Conservation (phyloP, 1,140 invertebrate genomes). For the Tribolium castaneum region DNA sequence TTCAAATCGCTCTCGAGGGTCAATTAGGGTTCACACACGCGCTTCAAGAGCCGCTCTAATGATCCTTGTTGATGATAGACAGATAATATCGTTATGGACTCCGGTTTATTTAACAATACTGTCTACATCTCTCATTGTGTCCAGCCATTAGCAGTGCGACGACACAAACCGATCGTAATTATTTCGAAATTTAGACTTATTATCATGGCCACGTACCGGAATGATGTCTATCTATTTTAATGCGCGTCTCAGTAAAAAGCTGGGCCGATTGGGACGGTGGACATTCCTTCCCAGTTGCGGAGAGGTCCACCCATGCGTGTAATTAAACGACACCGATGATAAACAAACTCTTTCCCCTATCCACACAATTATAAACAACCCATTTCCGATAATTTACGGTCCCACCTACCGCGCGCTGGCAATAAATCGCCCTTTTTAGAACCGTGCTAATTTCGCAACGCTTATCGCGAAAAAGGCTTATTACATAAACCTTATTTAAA, state of each 20-base stretch:
- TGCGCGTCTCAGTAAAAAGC: not conserved
- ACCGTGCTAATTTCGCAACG: not conserved
- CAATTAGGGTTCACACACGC: not conserved
- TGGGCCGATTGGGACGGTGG: not conserved
- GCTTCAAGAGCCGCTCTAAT: slow-evolving; percentile 5
- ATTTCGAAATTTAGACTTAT: slow-evolving; percentile 29
- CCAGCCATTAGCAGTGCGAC: not conserved
- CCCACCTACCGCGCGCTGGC: not conserved
- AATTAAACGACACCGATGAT: slow-evolving; percentile 20
- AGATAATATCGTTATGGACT: slow-evolving; percentile 32
- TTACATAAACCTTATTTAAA: slow-evolving; percentile 26
- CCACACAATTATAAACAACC: not conserved
- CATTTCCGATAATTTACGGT: slow-evolving; percentile 9
- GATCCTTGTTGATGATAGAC: slow-evolving; percentile 29
- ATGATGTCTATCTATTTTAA: slow-evolving; percentile 12
- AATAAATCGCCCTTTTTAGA: slow-evolving; percentile 8
- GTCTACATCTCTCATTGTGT: slow-evolving; percentile 4
- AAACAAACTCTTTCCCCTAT: slow-evolving; percentile 6
- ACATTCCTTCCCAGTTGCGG: not conserved
- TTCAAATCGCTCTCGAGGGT: not conserved
- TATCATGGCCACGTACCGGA: slow-evolving; percentile 14
- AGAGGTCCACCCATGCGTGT: not conserved
- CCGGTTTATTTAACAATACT: slow-evolving; percentile 27
- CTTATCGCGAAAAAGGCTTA: slow-evolving; percentile 19
- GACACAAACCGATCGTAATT: slow-evolving; percentile 30